Conservation (phyloP, 2,888 invertebrate genomes). For the Macropis europaea region DNA sequence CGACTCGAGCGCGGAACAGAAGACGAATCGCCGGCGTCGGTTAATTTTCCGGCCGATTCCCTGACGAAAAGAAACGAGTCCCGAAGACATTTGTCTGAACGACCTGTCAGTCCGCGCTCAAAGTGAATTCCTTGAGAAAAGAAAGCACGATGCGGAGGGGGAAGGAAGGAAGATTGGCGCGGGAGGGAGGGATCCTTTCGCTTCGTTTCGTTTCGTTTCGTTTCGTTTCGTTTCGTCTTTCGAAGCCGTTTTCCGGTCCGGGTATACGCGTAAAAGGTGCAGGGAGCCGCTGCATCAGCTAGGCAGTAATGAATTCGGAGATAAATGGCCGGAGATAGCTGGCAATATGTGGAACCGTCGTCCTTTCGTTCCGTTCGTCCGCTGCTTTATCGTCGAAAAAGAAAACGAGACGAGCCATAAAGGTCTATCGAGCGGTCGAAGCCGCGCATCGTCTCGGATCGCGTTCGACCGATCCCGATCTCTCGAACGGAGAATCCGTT, state of each 20-base stretch:
- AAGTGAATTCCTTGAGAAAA: slow-evolving; percentile 60
- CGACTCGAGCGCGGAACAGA: neutral
- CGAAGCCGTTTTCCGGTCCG: slow-evolving; percentile 45
- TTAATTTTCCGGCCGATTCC: slow-evolving; percentile 53
- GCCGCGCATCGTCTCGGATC: slow-evolving; percentile 34
- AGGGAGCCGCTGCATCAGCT: slow-evolving; percentile 63
- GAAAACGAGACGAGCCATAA: neutral
- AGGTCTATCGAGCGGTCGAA: slow-evolving; percentile 26
- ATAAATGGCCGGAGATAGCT: slow-evolving; percentile 71
- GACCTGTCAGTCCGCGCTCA: slow-evolving; percentile 50
- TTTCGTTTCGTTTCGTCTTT: no score
- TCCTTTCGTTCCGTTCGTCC: slow-evolving; percentile 42
- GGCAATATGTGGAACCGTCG: slow-evolving; percentile 66
- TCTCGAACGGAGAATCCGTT: no score
- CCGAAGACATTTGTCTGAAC: slow-evolving; percentile 56
- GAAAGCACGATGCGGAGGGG: slow-evolving; percentile 43
- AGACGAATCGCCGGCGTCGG: slow-evolving; percentile 10
- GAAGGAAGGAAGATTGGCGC: slow-evolving; percentile 30
- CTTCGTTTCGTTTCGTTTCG: no score
- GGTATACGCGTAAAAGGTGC: slow-evolving; percentile 15
- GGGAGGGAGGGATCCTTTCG: slow-evolving; percentile 43
- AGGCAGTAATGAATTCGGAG: slow-evolving; percentile 73
- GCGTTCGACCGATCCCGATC: no score
- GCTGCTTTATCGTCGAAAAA: slow-evolving; percentile 43
- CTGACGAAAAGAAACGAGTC: slow-evolving; percentile 44